These are phyloP conservation scores for Thalassoma bifasciatum DNA, from an alignment of 2,113 vertebrate species.

Conservation along the genomic window DNA sequence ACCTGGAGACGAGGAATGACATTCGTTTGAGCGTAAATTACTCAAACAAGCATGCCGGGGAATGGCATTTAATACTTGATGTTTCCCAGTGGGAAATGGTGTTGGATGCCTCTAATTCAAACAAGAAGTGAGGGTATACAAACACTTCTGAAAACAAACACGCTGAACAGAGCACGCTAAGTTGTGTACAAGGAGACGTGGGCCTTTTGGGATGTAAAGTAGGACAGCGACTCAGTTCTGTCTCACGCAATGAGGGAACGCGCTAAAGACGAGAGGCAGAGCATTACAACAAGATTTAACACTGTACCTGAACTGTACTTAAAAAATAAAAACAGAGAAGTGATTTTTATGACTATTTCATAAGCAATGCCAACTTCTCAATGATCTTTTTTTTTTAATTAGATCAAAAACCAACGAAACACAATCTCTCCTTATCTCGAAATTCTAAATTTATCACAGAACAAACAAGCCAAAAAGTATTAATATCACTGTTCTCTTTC, in stretches of 20 bases:
- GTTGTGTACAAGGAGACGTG: constrained; percentile 35
- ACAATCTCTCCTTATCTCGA: no score
- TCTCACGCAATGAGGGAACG: constrained; percentile 10
- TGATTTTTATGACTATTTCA: background rate
- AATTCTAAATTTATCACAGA: no score
- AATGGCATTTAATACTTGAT: constrained; percentile 75
- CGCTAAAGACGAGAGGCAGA: background rate
- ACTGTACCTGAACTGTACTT: background rate
- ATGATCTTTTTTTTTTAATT: no score
- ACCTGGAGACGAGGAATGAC: constrained; percentile 79
- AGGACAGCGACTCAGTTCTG: constrained; percentile 48
- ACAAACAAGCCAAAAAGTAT: no score
- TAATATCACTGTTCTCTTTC: no score
- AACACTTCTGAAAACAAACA: constrained; percentile 73
- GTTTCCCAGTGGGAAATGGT: constrained; percentile 67
- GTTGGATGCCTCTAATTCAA: constrained; percentile 69
- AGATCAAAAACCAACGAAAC: no score
- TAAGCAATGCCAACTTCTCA: no score
- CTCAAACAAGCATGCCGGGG: constrained; percentile 76
- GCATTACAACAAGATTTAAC: background rate
- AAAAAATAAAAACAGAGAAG: background rate
- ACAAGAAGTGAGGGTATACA: constrained; percentile 61
- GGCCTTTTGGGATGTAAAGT: constrained; percentile 65
- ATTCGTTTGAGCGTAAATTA: constrained; percentile 81
- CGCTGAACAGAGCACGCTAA: constrained; percentile 1